phyloP scores from a whole-genome alignment of 2,888 invertebrate species.

The Mesorhabditis sp. region DNA sequence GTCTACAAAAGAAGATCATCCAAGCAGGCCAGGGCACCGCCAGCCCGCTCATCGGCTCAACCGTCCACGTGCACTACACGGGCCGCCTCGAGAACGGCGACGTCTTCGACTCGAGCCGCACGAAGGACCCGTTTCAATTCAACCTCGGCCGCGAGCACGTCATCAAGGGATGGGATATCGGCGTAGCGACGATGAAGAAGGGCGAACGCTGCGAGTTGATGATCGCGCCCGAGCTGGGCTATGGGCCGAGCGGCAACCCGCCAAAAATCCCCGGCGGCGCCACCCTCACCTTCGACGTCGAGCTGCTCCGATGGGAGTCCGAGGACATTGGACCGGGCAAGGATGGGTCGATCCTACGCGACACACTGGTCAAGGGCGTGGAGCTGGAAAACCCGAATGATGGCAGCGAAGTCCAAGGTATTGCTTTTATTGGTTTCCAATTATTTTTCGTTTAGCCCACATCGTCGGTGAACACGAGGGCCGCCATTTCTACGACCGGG shows the following conservation, averaged over 20 bases:
- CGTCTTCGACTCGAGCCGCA: constrained; percentile 85
- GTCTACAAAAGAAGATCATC: constrained; percentile 74
- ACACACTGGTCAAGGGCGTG: constrained; percentile 70
- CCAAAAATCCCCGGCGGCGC: constrained; percentile 84
- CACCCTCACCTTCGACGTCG: constrained; percentile 79
- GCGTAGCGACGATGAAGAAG: constrained; percentile 86
- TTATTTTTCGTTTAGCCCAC: constrained; percentile 66
- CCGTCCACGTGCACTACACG: constrained; percentile 74
- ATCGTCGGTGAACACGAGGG: constrained; percentile 71
- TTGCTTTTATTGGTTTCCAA: constrained; percentile 37
- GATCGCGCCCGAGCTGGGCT: constrained; percentile 84
- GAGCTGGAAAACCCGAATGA: constrained; percentile 75
- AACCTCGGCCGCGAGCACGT: constrained; percentile 76
- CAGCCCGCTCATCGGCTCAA: constrained; percentile 38
- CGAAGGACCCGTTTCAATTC: constrained; percentile 81
- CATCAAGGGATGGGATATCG: constrained; percentile 75
- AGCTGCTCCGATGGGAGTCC: constrained; percentile 39
- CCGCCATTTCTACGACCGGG: constrained; percentile 74
- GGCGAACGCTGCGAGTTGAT: constrained; percentile 72
- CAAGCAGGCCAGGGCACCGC: constrained; percentile 70
- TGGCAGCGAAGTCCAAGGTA: constrained; percentile 79
- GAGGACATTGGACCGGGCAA: constrained; percentile 82
- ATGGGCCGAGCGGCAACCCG: constrained; percentile 77
- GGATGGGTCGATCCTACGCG: constrained; percentile 78
- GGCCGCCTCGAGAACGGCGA: constrained; percentile 81